A percentile compares a stretch with the other conserved stretches of the same genome.
phyloP scores from a whole-genome alignment of 2,888 invertebrate species.

The Drosophila ochracea region DNA sequence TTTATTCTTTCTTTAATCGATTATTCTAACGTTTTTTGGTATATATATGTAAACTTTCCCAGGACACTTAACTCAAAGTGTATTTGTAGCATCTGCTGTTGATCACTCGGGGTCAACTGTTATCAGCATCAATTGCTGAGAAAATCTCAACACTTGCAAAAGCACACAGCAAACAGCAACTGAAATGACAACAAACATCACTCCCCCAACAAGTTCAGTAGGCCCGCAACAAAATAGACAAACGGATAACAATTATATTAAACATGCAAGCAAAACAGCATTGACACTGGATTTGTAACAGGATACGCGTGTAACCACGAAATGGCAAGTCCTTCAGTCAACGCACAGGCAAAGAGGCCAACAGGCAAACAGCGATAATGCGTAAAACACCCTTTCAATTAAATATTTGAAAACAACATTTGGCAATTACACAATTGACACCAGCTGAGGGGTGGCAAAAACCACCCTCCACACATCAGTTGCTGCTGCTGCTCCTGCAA shows the following conservation, averaged over 20 bases:
- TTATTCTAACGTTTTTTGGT: background rate
- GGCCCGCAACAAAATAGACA: conserved; percentile 22
- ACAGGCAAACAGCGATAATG: conserved; percentile 41
- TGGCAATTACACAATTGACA: conserved; percentile 83
- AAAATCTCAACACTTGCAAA: conserved; percentile 68
- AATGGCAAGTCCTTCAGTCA: conserved; percentile 53
- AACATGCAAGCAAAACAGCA: conserved; percentile 72
- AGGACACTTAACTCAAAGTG: conserved; percentile 26
- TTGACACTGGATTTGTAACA: conserved; percentile 83
- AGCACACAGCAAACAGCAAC: conserved; percentile 9
- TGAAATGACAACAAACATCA: conserved; percentile 20
- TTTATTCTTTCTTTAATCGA: background rate
- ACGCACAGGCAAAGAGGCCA: background rate
- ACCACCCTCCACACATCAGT: conserved; percentile 4
- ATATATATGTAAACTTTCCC: conserved; percentile 33
- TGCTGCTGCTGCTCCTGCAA: background rate
- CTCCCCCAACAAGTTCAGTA: conserved; percentile 3
- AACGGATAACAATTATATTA: conserved; percentile 81
- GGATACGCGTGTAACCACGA: conserved; percentile 85
- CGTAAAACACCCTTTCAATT: conserved; percentile 83
- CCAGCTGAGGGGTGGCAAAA: conserved; percentile 54
- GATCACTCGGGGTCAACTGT: conserved; percentile 36
- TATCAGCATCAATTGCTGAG: conserved; percentile 56
- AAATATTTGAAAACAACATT: conserved; percentile 82
- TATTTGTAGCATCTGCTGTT: conserved; percentile 53